Percentiles rank a stretch among this genome's conserved stretches.
These are phyloP conservation scores for Cydia splendana DNA, from an alignment of 1,140 invertebrate species.

Conservation along the genomic window DNA sequence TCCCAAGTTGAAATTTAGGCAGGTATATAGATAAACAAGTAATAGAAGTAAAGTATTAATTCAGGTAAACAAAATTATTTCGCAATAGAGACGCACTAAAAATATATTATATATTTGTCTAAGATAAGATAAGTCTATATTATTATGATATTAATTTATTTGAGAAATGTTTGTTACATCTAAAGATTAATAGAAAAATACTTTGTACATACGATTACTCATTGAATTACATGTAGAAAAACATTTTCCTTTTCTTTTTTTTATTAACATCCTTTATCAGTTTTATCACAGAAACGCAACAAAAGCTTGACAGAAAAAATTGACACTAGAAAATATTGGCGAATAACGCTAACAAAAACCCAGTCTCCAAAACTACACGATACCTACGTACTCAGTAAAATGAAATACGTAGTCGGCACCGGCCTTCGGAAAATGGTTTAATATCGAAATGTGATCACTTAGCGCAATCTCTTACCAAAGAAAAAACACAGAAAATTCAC, in stretches of 20 bases:
- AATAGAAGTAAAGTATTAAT: too few species aligned
- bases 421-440: conserved; percentile 77
- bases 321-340: conserved; percentile 71
- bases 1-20: too few species aligned
- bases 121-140: too few species aligned
- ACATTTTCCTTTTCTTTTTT: background rate
- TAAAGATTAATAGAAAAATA: too few species aligned
- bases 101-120: too few species aligned
- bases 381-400: conserved; percentile 75
- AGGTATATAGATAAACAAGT: too few species aligned
- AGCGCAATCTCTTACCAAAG: conserved; percentile 79
- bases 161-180: too few species aligned
- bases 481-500: conserved; percentile 72
- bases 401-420: conserved; percentile 78
- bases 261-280: background rate
- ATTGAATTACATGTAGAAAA: background rate
- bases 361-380: conserved; percentile 75
- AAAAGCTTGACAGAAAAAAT: conserved; percentile 53
- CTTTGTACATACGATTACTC: too few species aligned
- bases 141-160: too few species aligned
- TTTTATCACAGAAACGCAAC: conserved; percentile 39
- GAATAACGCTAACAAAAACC: conserved; percentile 76
- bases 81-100: too few species aligned
- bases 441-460: conserved; percentile 80
- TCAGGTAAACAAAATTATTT: too few species aligned